Conservation (phyloP, 2,888 invertebrate genomes). For the Seira ritae region DNA sequence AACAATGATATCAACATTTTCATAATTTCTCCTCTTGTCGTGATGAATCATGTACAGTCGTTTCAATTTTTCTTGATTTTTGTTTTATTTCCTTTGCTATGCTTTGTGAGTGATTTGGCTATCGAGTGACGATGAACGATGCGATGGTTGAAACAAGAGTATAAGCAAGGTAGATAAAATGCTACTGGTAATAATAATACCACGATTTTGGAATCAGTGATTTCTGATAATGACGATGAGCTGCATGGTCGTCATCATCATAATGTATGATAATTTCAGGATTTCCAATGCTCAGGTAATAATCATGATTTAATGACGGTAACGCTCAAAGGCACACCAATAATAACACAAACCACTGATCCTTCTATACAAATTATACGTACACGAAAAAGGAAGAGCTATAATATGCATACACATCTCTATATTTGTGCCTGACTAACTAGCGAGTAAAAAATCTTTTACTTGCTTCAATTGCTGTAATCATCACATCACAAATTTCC, state of each 20-base stretch:
- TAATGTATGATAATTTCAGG: slow-evolving; percentile 51
- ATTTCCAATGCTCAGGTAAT: slow-evolving; percentile 23
- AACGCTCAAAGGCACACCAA: slow-evolving; percentile 50
- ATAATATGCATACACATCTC: too few relatives aligned
- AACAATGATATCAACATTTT: too few relatives aligned
- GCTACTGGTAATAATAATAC: slow-evolving; percentile 31
- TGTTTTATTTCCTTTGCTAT: too few relatives aligned
- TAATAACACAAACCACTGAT: slow-evolving; percentile 29
- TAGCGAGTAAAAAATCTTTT: slow-evolving; percentile 12
- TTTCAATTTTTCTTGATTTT: too few relatives aligned
- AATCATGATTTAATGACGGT: slow-evolving; percentile 55
- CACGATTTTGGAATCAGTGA: slow-evolving; percentile 36
- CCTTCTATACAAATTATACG: too few relatives aligned
- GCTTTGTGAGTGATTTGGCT: neutral
- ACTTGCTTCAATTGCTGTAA: slow-evolving; percentile 31
- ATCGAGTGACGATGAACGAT: neutral
- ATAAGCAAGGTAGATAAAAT: neutral
- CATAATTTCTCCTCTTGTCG: too few relatives aligned
- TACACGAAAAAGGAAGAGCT: neutral
- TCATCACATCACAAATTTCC: slow-evolving; percentile 49
- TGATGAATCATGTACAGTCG: too few relatives aligned
- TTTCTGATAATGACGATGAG: slow-evolving; percentile 42
- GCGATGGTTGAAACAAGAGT: neutral
- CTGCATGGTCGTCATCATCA: slow-evolving; percentile 35
- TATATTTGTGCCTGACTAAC: slow-evolving; percentile 10